Percentiles rank a stretch among this genome's conserved stretches.
These are phyloP conservation scores for Chionodraco myersi DNA, from an alignment of 2,113 vertebrate species.

Conservation along the genomic window DNA sequence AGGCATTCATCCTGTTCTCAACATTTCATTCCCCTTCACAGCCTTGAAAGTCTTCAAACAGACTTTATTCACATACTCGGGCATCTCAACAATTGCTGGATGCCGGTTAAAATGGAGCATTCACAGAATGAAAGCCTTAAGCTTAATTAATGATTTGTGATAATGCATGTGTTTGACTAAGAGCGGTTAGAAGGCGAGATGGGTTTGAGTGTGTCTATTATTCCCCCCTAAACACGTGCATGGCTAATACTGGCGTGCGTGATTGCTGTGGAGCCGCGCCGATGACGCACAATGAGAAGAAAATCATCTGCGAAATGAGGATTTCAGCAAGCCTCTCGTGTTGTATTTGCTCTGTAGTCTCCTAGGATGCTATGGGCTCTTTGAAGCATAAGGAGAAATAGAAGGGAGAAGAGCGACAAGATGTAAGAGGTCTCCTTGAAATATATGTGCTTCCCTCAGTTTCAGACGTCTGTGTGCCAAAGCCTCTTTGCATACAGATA, in stretches of 20 bases:
- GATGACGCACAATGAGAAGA: conserved; percentile 60
- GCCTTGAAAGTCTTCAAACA: conserved; percentile 36
- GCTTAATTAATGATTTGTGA: conserved; percentile 69
- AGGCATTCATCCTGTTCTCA: conserved; percentile 33
- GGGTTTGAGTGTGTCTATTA: conserved; percentile 68
- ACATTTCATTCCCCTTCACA: conserved; percentile 23
- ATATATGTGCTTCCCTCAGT: conserved; percentile 47
- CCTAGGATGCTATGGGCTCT: conserved; percentile 58
- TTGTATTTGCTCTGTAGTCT: conserved; percentile 58
- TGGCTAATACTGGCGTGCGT: conserved; percentile 63
- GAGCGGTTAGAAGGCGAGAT: conserved; percentile 53
- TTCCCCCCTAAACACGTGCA: conserved; percentile 68
- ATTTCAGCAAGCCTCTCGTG: conserved; percentile 42
- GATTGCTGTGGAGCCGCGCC: conserved; percentile 56
- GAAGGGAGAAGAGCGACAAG: conserved; percentile 35
- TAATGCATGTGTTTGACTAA: conserved; percentile 59
- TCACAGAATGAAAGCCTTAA: conserved; percentile 65
- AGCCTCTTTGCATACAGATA: conserved; percentile 78
- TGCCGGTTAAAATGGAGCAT: conserved; percentile 58
- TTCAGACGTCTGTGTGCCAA: conserved; percentile 66
- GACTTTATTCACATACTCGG: conserved; percentile 50
- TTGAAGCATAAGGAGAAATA: conserved; percentile 31
- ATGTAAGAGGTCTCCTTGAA: conserved; percentile 62
- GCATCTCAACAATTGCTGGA: conserved; percentile 44
- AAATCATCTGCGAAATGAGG: conserved; percentile 61